phyloP scores from a whole-genome alignment of 1,140 invertebrate genomes.

The Drosophila mayri region DNA sequence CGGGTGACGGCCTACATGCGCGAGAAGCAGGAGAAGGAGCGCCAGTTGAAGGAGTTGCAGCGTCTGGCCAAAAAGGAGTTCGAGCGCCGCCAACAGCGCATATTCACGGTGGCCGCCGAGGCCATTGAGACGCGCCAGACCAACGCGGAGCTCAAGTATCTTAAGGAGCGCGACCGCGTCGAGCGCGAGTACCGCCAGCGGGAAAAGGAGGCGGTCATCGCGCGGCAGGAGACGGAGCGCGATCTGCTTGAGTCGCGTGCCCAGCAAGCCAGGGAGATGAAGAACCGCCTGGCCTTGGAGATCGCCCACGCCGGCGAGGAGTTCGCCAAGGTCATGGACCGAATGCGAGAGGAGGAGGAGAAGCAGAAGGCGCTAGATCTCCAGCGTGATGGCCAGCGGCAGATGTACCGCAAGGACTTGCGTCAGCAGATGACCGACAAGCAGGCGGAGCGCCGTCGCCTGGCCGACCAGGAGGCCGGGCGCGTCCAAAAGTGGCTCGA shows the following conservation, averaged over 20 bases:
- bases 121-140: slow-evolving; percentile 80
- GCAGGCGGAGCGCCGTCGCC: slow-evolving; percentile 86
- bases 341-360: slow-evolving; percentile 85
- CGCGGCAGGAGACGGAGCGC: slow-evolving; percentile 85
- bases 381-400: slow-evolving; percentile 54
- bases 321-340: slow-evolving; percentile 86
- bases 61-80: slow-evolving; percentile 83
- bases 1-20: slow-evolving; percentile 88
- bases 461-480: slow-evolving; percentile 84
- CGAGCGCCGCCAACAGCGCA: slow-evolving; percentile 85
- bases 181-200: slow-evolving; percentile 86
- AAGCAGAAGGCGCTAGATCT: slow-evolving; percentile 83
- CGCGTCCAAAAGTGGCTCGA: slow-evolving; percentile 87
- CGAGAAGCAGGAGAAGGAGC: slow-evolving; percentile 87
- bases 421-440: slow-evolving; percentile 87
- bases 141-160: slow-evolving; percentile 86
- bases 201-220: slow-evolving; percentile 86
- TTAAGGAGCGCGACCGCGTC: slow-evolving; percentile 86
- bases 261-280: slow-evolving; percentile 84
- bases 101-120: slow-evolving; percentile 85
- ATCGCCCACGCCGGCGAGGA: slow-evolving; percentile 87
- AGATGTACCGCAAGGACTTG: slow-evolving; percentile 72
- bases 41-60: slow-evolving; percentile 84
- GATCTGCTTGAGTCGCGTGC: slow-evolving; percentile 85
- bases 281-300: slow-evolving; percentile 87